These are phyloP conservation scores for Hypsibius dujardini DNA, from an alignment of 1,140 invertebrate genomes.

Conservation along the genomic window DNA sequence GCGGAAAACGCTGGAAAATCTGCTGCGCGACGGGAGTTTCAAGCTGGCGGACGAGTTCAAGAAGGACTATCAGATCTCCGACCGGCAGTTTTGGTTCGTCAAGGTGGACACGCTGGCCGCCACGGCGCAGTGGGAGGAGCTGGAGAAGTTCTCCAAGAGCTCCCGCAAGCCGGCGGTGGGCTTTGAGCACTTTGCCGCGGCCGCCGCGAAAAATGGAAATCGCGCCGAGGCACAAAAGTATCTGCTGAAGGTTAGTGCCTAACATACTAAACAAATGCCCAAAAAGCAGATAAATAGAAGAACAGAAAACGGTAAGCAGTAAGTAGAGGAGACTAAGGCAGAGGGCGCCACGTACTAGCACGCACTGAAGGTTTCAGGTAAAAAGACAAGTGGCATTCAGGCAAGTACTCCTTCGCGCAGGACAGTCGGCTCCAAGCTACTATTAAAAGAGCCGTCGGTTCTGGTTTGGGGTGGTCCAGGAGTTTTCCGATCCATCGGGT, in stretches of 20 bases:
- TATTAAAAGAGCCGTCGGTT: no score
- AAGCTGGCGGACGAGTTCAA: constrained; percentile 71
- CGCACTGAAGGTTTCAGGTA: no score
- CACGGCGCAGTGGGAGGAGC: constrained; percentile 56
- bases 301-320: no score
- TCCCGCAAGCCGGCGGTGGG: constrained; percentile 2
- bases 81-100: constrained; percentile 72
- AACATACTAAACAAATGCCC: no score
- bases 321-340: no score
- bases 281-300: no score
- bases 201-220: constrained; percentile 57
- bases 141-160: constrained; percentile 66
- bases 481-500: no score
- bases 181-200: constrained; percentile 66
- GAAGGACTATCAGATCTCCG: constrained; percentile 75
- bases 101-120: constrained; percentile 57
- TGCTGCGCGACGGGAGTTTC: constrained; percentile 52
- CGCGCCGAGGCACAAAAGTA: constrained; percentile 68
- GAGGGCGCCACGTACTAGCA: no score
- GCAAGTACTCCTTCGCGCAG: no score
- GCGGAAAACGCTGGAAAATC: constrained; percentile 59
- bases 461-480: no score
- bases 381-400: no score
- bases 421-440: no score
- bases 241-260: constrained; percentile 38